Evolutionary conservation across 2,797 vertebrate species (phyloP), one percentile per base, ranked within the genome.

Genomic region (Arnoldichthys spilopterus): DNA sequence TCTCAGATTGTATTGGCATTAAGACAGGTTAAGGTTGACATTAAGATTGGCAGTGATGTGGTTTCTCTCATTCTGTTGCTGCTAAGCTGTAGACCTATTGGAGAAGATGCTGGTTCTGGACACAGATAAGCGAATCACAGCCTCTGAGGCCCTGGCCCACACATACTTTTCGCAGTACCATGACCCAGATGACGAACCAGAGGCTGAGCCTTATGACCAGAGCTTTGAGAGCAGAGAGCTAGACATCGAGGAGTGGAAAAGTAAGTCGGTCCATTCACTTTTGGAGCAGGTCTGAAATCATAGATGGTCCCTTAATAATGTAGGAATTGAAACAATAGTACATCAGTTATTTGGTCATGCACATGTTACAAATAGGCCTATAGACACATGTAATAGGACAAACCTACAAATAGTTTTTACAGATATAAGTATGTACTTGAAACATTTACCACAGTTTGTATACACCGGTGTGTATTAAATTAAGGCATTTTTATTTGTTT

Each of bases 71-170:
- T 28, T 0, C 54, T 51, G 18, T 43, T 72, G 22, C 13, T 43
- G 40, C 49, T 0, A 28, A 99, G 98, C 98, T 22, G 97, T 99
- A 72, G 98, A 99, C 88, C 84, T 99, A 87, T 92, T 99, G 79
- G 97, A 99, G 92, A 99, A 97, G 91, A 99, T 99, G 98, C 89
- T 99, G 86, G 97, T 99, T 0, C 89, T 99, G 92, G 98, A 99
- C 88, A 98, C 97, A 0, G 98, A 99, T 90, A 98, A 96, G 74
- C 92, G 98, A 54, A 98, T 99, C 67, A 98, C 97, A 0, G 98
- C 98, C 0, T 94, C 97, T 0, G 95, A 98, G 83, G 97, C 98
- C 0, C 89, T 99, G 37, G 96, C 96, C 0, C 98, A 99, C 1
- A 82, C 92, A 5, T 99, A 99, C 89, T 99, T 99, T 8, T 79